phyloP scores from a whole-genome alignment of 1,140 invertebrate genomes.

The Brachionus paranguensis region DNA sequence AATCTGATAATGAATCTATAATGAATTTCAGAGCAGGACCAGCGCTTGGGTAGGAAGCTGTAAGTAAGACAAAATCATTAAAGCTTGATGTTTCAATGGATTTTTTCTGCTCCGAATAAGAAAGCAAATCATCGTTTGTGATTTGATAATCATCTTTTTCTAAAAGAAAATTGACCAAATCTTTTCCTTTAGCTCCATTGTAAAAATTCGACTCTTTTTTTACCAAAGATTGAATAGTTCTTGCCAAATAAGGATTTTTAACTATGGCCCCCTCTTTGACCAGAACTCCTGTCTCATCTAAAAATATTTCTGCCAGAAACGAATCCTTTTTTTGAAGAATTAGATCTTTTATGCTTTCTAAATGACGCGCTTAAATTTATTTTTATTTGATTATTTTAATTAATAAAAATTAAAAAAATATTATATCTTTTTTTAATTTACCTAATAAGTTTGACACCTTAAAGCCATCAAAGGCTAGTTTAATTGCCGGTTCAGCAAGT shows the following conservation, averaged over 20 bases:
- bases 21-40: background rate
- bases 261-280: constrained; percentile 40
- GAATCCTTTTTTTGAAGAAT: background rate
- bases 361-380: constrained; percentile 9
- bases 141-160: background rate
- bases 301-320: constrained; percentile 12
- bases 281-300: constrained; percentile 36
- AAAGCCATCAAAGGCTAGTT: constrained; percentile 3
- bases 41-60: background rate
- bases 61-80: constrained; percentile 12
- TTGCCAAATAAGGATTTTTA: constrained; percentile 39
- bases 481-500: constrained; percentile 21
- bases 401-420: background rate
- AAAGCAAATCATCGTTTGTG: background rate
- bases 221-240: constrained; percentile 25
- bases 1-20: background rate
- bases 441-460: background rate
- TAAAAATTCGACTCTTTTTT: constrained; percentile 30
- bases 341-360: background rate
- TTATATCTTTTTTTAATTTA: background rate
- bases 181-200: background rate
- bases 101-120: background rate
- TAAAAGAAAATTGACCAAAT: background rate
- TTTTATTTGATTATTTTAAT: background rate
- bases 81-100: background rate